Base-by-base conservation (phyloP, 2,113 vertebrate genomes). In the Seriola rivoliana region DNA sequence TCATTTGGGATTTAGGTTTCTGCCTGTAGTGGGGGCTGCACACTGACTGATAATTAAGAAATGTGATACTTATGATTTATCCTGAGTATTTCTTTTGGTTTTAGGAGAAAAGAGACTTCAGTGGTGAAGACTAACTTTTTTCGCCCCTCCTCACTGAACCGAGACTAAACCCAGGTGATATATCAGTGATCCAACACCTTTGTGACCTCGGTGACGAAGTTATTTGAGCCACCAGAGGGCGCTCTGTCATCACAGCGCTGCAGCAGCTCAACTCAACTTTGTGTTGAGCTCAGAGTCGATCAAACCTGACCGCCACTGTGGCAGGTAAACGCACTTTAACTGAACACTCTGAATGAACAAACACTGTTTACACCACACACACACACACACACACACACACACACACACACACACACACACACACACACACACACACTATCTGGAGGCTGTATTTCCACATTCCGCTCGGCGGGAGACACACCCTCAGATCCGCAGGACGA, bases 361-460 rank as follows among this genome's bases (percentile, higher is more conserved):
- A 74, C 74, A 71, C 16, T 8, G 38, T 73, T 54, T 60, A 50
- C 57, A 42, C 5, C 5, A 3, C 19, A 14, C 36, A 3, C 10
- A 29, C 55, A 34, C 34, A 48, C 57, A 60, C 58, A 42, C 58
- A 13, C 32, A 21, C 38, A 46, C 78, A 57, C 62, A 38, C 66
- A 3, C 29, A 13, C 71, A 55, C 72, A 67, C 67, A 16, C 68
- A 58, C 46, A 59, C 60, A 5, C 69, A 40, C 50, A 16, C 44
- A 57, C 59, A 54, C 73, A 59, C 71, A 58, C 65, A 19, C 71
- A 65, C 46, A 58, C 50, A 5, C 64, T 19, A 13, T 16, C 42
- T 65, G 64, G 75, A 75, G 78, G 88, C 80, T 63, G 88, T 75
- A 40, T 75, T 78, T 89, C 87, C 84, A 89, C 90, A 77, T 90